These are phyloP conservation scores for Pandion haliaetus DNA, from an alignment of 2,113 vertebrate species.

Conservation along the genomic window DNA sequence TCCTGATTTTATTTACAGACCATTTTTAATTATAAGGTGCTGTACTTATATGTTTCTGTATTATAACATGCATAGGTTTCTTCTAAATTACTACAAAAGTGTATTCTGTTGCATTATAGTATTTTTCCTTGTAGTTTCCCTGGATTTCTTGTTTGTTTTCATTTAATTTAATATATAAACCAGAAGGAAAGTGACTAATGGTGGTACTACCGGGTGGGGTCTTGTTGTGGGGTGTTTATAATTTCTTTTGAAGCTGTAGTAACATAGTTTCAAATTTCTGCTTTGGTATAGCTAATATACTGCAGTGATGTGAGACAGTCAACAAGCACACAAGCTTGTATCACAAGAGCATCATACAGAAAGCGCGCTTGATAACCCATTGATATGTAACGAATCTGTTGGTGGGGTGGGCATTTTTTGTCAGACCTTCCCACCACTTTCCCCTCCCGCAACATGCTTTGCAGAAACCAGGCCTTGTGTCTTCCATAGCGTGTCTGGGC, in stretches of 20 bases:
- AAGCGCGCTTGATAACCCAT: not conserved
- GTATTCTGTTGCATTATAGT: not conserved
- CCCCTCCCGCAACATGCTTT: not conserved
- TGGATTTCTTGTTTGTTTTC: not conserved
- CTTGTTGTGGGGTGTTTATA: not conserved
- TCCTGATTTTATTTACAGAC: not conserved
- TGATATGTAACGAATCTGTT: not conserved
- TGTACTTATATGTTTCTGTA: not conserved
- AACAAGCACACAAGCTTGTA: not conserved
- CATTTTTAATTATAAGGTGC: not conserved
- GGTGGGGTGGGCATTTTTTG: not conserved
- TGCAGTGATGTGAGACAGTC: not conserved
- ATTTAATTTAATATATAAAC: not conserved
- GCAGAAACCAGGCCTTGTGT: not conserved
- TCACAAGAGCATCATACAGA: not conserved
- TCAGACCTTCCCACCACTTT: not conserved
- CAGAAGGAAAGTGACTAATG: not conserved
- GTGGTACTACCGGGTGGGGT: not conserved
- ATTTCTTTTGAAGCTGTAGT: not conserved
- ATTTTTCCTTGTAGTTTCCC: not conserved
- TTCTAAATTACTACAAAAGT: not conserved
- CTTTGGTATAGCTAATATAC: not conserved
- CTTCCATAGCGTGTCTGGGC: not conserved
- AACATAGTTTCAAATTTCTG: not conserved
- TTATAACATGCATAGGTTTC: not conserved